phyloP scores from a whole-genome alignment of 2,797 vertebrate genomes.

The Tolypeutes matacus region DNA sequence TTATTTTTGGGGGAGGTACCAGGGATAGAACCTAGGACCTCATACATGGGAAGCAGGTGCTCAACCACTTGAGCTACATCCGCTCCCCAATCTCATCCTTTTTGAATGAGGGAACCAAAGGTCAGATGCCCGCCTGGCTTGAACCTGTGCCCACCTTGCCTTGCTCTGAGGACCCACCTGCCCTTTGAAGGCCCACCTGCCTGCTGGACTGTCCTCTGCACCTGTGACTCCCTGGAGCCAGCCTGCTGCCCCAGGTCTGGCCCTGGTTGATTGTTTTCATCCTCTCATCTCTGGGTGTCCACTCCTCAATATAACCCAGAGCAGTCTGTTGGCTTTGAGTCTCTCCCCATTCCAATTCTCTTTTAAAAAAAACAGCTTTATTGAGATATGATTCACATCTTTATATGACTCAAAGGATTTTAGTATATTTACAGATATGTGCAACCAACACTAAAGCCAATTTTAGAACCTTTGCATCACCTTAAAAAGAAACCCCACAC shows the following conservation, averaged over 20 bases:
- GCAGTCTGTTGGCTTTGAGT: background rate
- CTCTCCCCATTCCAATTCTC: background rate
- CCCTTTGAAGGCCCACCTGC: too few relatives aligned
- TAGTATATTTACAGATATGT: background rate
- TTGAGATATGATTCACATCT: too few relatives aligned
- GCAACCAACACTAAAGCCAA: background rate
- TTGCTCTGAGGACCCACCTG: background rate
- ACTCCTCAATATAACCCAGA: background rate
- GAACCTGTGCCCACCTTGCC: background rate
- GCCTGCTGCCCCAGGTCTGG: too few relatives aligned
- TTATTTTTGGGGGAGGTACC: too few relatives aligned
- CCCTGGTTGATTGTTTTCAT: background rate
- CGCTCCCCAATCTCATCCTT: too few relatives aligned
- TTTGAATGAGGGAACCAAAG: background rate
- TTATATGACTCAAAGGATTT: too few relatives aligned
- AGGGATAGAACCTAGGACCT: too few relatives aligned
- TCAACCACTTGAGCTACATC: too few relatives aligned
- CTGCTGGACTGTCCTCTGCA: background rate
- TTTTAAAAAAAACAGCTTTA: too few relatives aligned
- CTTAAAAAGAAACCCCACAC: too few relatives aligned
- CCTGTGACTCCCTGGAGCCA: background rate
- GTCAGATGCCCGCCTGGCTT: background rate
- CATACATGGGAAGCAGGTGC: too few relatives aligned
- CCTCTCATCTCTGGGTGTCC: background rate
- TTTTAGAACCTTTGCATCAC: background rate